Evolutionary conservation across 2,888 invertebrate genomes (phyloP).

Genomic region (Tubulanus polymorphus): DNA sequence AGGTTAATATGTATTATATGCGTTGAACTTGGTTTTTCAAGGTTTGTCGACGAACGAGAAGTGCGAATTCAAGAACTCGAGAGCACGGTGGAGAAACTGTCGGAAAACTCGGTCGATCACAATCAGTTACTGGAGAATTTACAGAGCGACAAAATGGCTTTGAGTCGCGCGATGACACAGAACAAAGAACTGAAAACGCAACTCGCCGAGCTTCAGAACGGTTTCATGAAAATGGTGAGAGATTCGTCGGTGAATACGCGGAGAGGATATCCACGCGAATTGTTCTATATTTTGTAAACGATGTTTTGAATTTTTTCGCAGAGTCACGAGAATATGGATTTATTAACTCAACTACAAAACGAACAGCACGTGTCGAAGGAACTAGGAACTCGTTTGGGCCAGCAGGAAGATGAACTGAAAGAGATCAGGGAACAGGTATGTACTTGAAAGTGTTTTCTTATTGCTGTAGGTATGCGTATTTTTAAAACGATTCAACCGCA

Average conservation of each 20-base stretch:
- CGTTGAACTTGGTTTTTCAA: constrained; percentile 17
- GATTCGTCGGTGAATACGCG: too few species aligned
- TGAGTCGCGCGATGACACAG: constrained; percentile 86
- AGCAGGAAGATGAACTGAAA: constrained; percentile 64
- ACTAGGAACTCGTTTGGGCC: constrained; percentile 64
- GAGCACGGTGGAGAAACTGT: constrained; percentile 31
- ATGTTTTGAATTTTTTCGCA: too few species aligned
- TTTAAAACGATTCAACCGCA: too few species aligned
- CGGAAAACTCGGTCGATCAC: constrained; percentile 41
- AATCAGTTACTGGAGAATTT: constrained; percentile 68
- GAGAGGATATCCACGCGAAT: too few species aligned
- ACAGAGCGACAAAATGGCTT: constrained; percentile 90
- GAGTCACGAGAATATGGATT: constrained; percentile 80
- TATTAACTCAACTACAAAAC: constrained; percentile 75
- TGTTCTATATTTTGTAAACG: too few species aligned
- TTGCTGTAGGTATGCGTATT: too few species aligned
- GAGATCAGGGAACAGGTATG: constrained; percentile 36
- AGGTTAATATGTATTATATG: too few species aligned
- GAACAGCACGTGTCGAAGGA: constrained; percentile 75
- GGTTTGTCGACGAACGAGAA: constrained; percentile 49
- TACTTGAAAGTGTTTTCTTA: background rate
- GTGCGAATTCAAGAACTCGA: constrained; percentile 59
- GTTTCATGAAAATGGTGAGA: constrained; percentile 76
- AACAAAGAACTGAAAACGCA: constrained; percentile 86
- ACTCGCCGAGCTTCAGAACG: constrained; percentile 71